Percentiles rank a stretch among this genome's conserved stretches.
Evolutionary conservation across 2,888 invertebrate species (phyloP).

Genomic region (Metacarcinus magister): DNA sequence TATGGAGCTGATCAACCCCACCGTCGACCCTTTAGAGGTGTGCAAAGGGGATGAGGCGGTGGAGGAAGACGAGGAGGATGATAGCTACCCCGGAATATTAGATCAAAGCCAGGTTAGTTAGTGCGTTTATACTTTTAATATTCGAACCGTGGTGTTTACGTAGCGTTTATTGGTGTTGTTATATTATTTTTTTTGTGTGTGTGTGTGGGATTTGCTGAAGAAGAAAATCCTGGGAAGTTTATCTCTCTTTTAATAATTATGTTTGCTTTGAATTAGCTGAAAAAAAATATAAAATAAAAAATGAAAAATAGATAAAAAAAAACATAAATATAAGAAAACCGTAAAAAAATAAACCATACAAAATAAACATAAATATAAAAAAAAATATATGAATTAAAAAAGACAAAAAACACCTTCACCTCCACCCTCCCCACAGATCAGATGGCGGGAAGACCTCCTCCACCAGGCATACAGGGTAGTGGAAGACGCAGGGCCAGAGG

Average conservation of each 20-base stretch:
- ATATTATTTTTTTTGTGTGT: background rate
- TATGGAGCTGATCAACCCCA: slow-evolving; percentile 87
- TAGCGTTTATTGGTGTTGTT: too few relatives aligned
- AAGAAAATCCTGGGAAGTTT: too few relatives aligned
- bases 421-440: slow-evolving; percentile 70
- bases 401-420: background rate
- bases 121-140: too few relatives aligned
- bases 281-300: too few relatives aligned
- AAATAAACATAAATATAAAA: background rate
- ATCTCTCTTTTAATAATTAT: too few relatives aligned
- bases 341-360: background rate
- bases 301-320: too few relatives aligned
- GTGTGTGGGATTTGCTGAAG: background rate
- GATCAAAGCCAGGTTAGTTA: slow-evolving; percentile 82
- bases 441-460: slow-evolving; percentile 84
- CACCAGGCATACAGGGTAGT: slow-evolving; percentile 87
- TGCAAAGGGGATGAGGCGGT: slow-evolving; percentile 83
- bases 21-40: slow-evolving; percentile 86
- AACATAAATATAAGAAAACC: too few relatives aligned
- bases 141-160: too few relatives aligned
- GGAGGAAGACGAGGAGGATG: slow-evolving; percentile 85
- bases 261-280: too few relatives aligned
- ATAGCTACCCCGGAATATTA: slow-evolving; percentile 79
- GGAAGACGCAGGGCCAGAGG: slow-evolving; percentile 86
- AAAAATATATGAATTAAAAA: background rate